A percentile compares a stretch with the other conserved stretches of the same genome.
Conservation (phyloP, 2,797 vertebrate species). For the Micropoecilia bifurca region DNA sequence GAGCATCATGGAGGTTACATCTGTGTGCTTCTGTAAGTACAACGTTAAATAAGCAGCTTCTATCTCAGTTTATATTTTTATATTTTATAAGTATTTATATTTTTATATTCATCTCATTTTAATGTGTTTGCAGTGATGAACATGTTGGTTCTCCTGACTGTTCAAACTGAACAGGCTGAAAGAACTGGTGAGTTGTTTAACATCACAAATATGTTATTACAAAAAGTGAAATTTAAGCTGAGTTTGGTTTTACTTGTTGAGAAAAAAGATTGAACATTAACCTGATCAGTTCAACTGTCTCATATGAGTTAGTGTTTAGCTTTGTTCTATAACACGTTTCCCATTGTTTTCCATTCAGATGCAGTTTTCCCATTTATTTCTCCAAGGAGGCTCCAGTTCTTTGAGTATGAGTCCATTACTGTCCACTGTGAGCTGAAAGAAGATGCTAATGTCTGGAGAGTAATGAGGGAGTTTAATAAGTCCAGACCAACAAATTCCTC, state of each 20-base stretch:
- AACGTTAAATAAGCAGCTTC: neutral
- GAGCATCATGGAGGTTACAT: neutral
- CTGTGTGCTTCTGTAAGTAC: neutral
- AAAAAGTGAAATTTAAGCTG: neutral
- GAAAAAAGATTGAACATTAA: neutral
- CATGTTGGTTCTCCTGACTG: neutral
- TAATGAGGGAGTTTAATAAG: neutral
- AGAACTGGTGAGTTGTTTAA: neutral
- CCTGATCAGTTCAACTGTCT: neutral
- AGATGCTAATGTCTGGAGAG: neutral
- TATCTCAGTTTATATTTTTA: neutral
- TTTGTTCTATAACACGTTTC: neutral
- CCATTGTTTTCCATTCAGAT: neutral
- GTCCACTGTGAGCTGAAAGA: neutral
- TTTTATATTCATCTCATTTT: neutral
- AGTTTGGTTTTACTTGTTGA: neutral
- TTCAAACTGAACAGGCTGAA: neutral
- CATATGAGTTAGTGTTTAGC: neutral
- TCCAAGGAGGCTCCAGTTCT: constrained; percentile 2
- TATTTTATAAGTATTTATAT: too few species aligned
- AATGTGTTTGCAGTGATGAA: neutral
- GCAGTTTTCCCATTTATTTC: neutral
- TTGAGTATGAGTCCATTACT: constrained; percentile 1
- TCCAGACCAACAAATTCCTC: neutral
- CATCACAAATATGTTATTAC: neutral